phyloP scores from a whole-genome alignment of 2,888 invertebrate genomes.

The Agriopis aurantiaria region DNA sequence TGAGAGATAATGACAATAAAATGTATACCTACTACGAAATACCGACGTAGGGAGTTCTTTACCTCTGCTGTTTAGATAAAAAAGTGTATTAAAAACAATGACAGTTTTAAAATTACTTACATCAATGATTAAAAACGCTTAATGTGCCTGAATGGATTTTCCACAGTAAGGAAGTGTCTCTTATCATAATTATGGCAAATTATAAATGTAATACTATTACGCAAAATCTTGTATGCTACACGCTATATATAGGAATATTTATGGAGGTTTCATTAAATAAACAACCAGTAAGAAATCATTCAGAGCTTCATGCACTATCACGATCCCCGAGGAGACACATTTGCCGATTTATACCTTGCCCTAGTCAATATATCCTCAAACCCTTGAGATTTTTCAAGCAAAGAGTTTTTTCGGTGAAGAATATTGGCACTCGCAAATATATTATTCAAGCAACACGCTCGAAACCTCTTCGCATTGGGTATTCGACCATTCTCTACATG shows the following conservation, averaged over 20 bases:
- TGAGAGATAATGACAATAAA: too few relatives aligned
- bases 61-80: too few relatives aligned
- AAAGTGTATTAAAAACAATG: too few relatives aligned
- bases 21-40: too few relatives aligned
- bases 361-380: slow-evolving; percentile 36
- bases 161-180: too few relatives aligned
- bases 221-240: neutral
- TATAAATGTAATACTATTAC: neutral
- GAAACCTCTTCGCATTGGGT: slow-evolving; percentile 40
- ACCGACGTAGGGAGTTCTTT: too few relatives aligned
- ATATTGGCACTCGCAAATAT: slow-evolving; percentile 42
- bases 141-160: too few relatives aligned
- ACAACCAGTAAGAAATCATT: slow-evolving; percentile 17
- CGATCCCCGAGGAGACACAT: slow-evolving; percentile 26
- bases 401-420: slow-evolving; percentile 36
- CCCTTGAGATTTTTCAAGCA: slow-evolving; percentile 40
- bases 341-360: slow-evolving; percentile 26
- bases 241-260: neutral
- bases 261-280: slow-evolving; percentile 4
- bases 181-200: too few relatives aligned
- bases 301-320: slow-evolving; percentile 13
- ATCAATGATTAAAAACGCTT: too few relatives aligned
- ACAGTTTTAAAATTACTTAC: too few relatives aligned
- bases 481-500: slow-evolving; percentile 40
- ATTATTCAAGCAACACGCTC: slow-evolving; percentile 45